phyloP scores from a whole-genome alignment of 2,888 invertebrate species.

The Drosophila incognita region DNA sequence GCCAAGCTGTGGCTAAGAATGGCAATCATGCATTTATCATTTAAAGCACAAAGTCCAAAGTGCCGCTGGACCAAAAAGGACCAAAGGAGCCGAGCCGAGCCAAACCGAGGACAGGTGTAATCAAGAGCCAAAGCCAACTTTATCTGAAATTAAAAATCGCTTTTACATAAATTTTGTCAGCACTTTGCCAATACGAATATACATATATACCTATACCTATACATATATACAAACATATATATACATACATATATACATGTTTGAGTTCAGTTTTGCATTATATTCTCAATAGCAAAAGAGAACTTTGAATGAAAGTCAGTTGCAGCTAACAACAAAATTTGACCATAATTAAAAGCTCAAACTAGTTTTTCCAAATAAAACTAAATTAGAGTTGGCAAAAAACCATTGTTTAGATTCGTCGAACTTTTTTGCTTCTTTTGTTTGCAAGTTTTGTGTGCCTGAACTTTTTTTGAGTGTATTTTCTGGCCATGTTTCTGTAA shows the following conservation, averaged over 20 bases:
- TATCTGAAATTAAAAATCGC: constrained; percentile 79
- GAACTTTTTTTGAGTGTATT: constrained; percentile 17
- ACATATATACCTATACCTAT: neutral
- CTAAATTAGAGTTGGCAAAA: constrained; percentile 2
- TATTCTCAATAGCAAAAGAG: constrained; percentile 14
- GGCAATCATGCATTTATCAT: constrained; percentile 67
- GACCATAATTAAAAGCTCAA: constrained; percentile 65
- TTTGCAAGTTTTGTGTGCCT: constrained; percentile 37
- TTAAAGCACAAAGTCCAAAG: constrained; percentile 29
- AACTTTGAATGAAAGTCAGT: constrained; percentile 31
- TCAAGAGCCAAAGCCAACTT: constrained; percentile 61
- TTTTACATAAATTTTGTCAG: constrained; percentile 67
- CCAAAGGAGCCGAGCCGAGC: neutral
- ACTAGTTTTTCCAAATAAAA: constrained; percentile 44
- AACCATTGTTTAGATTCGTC: constrained; percentile 39
- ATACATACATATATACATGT: neutral
- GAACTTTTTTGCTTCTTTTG: constrained; percentile 51
- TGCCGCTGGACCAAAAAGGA: constrained; percentile 17
- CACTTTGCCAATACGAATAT: constrained; percentile 54
- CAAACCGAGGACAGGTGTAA: constrained; percentile 43
- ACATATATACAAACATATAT: neutral
- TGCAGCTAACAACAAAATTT: constrained; percentile 51
- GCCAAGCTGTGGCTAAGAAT: constrained; percentile 19
- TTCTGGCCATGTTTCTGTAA: neutral
- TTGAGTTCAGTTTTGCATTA: constrained; percentile 13